A percentile compares a stretch with the other conserved stretches of the same genome.
These are phyloP conservation scores for Nematolebias whitei DNA, from an alignment of 2,113 vertebrate species.

Conservation along the genomic window DNA sequence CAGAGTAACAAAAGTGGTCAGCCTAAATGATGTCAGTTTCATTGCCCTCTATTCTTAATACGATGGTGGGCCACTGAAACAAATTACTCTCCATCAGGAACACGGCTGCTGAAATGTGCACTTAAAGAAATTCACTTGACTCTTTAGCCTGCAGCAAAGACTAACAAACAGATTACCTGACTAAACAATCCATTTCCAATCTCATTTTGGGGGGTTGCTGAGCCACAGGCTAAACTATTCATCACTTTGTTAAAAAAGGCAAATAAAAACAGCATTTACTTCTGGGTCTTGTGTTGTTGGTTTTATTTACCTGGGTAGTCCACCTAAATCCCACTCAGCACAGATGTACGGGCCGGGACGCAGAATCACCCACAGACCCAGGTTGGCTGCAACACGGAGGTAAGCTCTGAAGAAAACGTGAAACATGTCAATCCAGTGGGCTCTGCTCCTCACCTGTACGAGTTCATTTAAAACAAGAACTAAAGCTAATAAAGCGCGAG, in stretches of 20 bases:
- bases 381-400: conserved; percentile 80
- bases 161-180: conserved; percentile 28
- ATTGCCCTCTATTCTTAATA: not conserved
- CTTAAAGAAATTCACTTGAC: conserved; percentile 13
- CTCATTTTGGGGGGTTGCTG: conserved; percentile 17
- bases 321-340: conserved; percentile 89
- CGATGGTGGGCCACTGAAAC: not conserved
- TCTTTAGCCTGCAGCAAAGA: conserved; percentile 25
- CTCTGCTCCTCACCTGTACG: not conserved
- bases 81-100: not conserved
- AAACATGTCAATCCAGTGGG: not conserved
- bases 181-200: conserved; percentile 26
- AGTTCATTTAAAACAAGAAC: conserved; percentile 72
- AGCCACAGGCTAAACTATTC: conserved; percentile 1
- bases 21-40: conserved; percentile 7
- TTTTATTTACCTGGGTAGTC: conserved; percentile 87
- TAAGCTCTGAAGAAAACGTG: conserved; percentile 80
- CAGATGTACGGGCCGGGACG: conserved; percentile 94
- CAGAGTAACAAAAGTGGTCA: conserved; percentile 2
- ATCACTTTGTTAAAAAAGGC: not conserved
- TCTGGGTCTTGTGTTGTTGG: not conserved
- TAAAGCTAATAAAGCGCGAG: conserved; percentile 2
- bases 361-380: conserved; percentile 90
- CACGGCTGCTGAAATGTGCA: not conserved
- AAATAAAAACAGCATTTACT: not conserved